Conservation (phyloP, 2,797 vertebrate species). For the Pseudomugil gertrudae region DNA sequence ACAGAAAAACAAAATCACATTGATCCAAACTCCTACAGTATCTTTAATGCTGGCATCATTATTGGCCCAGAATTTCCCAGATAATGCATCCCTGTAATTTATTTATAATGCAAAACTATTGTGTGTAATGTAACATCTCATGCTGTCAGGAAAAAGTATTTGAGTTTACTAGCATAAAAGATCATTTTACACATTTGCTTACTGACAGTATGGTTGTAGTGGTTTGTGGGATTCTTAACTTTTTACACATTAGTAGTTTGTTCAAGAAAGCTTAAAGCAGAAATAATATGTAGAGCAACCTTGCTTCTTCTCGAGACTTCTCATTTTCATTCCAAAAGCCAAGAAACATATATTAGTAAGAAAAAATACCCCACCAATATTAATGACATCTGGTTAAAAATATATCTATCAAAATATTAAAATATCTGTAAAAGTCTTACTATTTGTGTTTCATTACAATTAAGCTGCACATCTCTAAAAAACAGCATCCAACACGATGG, state of each 20-base stretch:
- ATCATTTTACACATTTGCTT: too few species aligned
- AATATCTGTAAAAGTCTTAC: neutral
- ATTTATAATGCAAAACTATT: too few species aligned
- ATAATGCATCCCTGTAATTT: too few species aligned
- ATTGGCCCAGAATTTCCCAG: too few species aligned
- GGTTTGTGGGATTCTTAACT: neutral
- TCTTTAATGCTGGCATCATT: too few species aligned
- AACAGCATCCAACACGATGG: neutral
- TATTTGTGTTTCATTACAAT: neutral
- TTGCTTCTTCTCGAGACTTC: neutral
- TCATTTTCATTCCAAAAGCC: too few species aligned
- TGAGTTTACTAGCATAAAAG: too few species aligned
- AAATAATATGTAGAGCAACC: neutral
- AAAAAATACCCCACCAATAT: neutral
- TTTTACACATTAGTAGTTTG: neutral
- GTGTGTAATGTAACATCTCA: too few species aligned
- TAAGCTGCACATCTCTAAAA: neutral
- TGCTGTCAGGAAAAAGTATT: too few species aligned
- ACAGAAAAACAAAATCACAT: too few species aligned
- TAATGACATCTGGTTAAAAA: neutral
- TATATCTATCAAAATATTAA: neutral
- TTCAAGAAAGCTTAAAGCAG: neutral
- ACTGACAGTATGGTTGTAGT: neutral
- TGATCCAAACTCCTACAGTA: too few species aligned
- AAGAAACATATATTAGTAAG: neutral